Evolutionary conservation across 2,113 vertebrate species (phyloP).

Genomic region (Microtus montanus): DNA sequence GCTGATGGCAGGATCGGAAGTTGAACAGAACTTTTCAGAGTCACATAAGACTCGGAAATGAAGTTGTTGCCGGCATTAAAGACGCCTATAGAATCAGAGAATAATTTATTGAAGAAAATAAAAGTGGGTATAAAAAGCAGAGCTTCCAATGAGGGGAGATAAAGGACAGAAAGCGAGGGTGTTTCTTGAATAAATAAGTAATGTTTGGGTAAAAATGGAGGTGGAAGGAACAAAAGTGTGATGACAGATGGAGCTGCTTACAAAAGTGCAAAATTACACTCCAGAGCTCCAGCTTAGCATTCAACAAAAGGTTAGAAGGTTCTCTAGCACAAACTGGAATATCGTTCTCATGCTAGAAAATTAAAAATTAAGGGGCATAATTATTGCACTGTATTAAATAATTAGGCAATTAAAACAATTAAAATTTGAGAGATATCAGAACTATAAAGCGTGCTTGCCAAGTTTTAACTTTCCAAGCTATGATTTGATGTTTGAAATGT

Average conservation of each 20-base stretch:
- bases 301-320: constrained; percentile 62
- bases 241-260: constrained; percentile 52
- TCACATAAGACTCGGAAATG: constrained; percentile 20
- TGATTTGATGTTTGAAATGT: constrained; percentile 62
- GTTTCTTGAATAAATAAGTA: constrained; percentile 67
- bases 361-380: constrained; percentile 76
- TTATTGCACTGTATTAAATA: constrained; percentile 76
- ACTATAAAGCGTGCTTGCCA: constrained; percentile 70
- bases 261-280: constrained; percentile 44
- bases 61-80: constrained; percentile 60
- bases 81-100: constrained; percentile 12
- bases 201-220: constrained; percentile 53
- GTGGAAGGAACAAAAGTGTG: neutral
- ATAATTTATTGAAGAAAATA: constrained; percentile 64
- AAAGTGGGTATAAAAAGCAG: constrained; percentile 56
- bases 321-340: constrained; percentile 58
- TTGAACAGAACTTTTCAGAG: constrained; percentile 63
- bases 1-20: neutral
- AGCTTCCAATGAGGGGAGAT: constrained; percentile 33
- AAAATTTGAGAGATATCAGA: constrained; percentile 74
- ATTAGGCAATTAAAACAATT: constrained; percentile 80
- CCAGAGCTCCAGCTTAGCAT: constrained; percentile 43
- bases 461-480: constrained; percentile 66
- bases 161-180: constrained; percentile 43
- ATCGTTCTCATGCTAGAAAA: constrained; percentile 66